These are phyloP conservation scores for Amphipoea lucens DNA, from an alignment of 2,888 invertebrate species.

Conservation along the genomic window DNA sequence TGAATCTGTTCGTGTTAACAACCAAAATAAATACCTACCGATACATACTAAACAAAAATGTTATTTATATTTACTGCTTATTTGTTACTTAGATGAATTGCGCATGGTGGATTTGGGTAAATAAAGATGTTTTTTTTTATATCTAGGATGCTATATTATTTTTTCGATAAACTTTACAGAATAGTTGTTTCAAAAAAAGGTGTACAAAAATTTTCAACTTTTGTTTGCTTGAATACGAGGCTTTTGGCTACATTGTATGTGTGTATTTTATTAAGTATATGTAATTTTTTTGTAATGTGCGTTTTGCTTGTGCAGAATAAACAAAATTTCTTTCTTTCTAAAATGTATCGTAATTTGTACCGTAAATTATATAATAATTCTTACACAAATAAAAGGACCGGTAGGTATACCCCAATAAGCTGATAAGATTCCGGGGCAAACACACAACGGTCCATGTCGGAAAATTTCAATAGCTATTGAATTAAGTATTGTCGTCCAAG, in stretches of 20 bases:
- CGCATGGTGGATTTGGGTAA: too few relatives aligned
- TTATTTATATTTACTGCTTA: too few relatives aligned
- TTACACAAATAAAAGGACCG: constrained; percentile 28
- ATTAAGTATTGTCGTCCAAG: constrained; percentile 70
- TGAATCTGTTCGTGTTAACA: too few relatives aligned
- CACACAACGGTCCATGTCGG: constrained; percentile 34
- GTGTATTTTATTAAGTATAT: background rate
- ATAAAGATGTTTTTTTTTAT: too few relatives aligned
- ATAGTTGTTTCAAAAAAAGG: background rate
- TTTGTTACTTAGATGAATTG: too few relatives aligned
- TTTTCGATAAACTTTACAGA: background rate
- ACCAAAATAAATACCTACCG: too few relatives aligned
- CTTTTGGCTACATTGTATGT: background rate
- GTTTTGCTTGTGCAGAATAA: background rate
- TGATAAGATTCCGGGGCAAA: constrained; percentile 55
- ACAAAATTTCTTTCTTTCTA: background rate
- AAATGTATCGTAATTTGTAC: constrained; percentile 1
- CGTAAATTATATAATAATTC: background rate
- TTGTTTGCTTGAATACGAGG: background rate
- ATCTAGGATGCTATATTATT: background rate
- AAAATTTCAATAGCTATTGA: constrained; percentile 64
- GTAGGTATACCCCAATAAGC: constrained; percentile 42
- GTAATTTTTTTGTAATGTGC: background rate
- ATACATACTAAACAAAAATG: too few relatives aligned
- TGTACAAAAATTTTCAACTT: background rate